Percentiles rank a stretch among this genome's conserved stretches.
These are phyloP conservation scores for Botia almorhae DNA, from an alignment of 2,797 vertebrate genomes.

Conservation along the genomic window DNA sequence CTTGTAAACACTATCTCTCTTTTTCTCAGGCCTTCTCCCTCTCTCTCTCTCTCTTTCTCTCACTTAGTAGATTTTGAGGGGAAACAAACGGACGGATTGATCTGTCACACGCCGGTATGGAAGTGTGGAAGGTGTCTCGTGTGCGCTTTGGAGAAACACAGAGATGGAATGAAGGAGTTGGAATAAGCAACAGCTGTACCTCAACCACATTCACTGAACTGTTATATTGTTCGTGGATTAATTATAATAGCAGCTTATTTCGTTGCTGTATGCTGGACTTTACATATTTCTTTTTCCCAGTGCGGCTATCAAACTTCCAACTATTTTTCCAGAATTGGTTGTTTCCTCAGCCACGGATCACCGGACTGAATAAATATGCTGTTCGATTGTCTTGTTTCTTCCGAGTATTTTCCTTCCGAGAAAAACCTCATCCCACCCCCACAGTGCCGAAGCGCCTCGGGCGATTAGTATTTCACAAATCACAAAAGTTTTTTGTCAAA, in stretches of 20 bases:
- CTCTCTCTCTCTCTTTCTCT: not conserved
- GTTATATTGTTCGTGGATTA: slow-evolving; percentile 3
- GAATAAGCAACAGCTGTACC: not conserved
- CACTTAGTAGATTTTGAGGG: slow-evolving; percentile 19
- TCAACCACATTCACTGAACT: slow-evolving; percentile 18
- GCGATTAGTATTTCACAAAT: slow-evolving; percentile 30
- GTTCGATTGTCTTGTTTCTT: slow-evolving; percentile 47
- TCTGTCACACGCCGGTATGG: slow-evolving; percentile 19
- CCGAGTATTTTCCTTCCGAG: slow-evolving; percentile 13
- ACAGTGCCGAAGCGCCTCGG: slow-evolving; percentile 5
- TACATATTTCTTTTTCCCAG: slow-evolving; percentile 19
- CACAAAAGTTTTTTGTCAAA: slow-evolving; percentile 28
- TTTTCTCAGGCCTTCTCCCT: not conserved
- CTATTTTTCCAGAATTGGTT: slow-evolving; percentile 46
- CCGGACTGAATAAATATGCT: slow-evolving; percentile 44
- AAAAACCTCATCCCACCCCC: not conserved
- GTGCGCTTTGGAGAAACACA: not conserved
- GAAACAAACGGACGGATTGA: slow-evolving; percentile 27
- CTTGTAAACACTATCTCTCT: slow-evolving; percentile 41
- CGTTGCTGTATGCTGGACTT: not conserved
- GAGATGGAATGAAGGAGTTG: not conserved
- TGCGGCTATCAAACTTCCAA: slow-evolving; percentile 23
- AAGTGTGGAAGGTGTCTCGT: slow-evolving; percentile 61
- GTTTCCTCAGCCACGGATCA: slow-evolving; percentile 40
- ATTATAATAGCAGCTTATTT: slow-evolving; percentile 32